These are phyloP conservation scores for Notarius lentiginosus DNA, from an alignment of 2,113 vertebrate species.

Conservation along the genomic window DNA sequence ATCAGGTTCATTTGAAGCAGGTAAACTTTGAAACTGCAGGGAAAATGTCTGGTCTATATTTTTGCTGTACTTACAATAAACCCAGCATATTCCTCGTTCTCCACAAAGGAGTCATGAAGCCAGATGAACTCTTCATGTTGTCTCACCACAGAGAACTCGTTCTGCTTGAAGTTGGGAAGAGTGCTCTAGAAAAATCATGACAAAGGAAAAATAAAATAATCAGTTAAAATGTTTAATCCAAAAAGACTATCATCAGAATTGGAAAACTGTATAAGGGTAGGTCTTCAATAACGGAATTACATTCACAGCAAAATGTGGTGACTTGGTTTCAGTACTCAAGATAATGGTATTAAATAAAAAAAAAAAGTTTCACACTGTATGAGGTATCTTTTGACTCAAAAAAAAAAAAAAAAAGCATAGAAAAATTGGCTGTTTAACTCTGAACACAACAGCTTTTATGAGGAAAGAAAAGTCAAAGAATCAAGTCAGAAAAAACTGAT, in stretches of 20 bases:
- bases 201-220: not conserved
- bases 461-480: too few species aligned
- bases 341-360: too few species aligned
- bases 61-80: constrained; percentile 85
- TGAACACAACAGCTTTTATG: too few species aligned
- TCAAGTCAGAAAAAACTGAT: too few species aligned
- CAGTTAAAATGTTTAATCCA: not conserved
- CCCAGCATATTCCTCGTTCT: constrained; percentile 97
- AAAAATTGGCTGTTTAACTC: too few species aligned
- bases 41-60: not conserved
- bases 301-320: too few species aligned
- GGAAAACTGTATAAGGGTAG: not conserved
- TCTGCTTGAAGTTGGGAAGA: constrained; percentile 97
- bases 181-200: constrained; percentile 80
- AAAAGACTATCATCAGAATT: not conserved
- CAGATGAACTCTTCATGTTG: constrained; percentile 99
- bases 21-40: not conserved
- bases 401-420: too few species aligned
- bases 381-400: too few species aligned
- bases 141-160: constrained; percentile 95
- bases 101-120: constrained; percentile 98
- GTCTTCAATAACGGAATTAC: too few species aligned
- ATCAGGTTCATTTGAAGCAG: not conserved
- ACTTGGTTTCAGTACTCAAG: too few species aligned
- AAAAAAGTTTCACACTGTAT: too few species aligned